Evolutionary conservation across 2,888 invertebrate genomes (phyloP).

Genomic region (Lepidocyrtoides sp.): DNA sequence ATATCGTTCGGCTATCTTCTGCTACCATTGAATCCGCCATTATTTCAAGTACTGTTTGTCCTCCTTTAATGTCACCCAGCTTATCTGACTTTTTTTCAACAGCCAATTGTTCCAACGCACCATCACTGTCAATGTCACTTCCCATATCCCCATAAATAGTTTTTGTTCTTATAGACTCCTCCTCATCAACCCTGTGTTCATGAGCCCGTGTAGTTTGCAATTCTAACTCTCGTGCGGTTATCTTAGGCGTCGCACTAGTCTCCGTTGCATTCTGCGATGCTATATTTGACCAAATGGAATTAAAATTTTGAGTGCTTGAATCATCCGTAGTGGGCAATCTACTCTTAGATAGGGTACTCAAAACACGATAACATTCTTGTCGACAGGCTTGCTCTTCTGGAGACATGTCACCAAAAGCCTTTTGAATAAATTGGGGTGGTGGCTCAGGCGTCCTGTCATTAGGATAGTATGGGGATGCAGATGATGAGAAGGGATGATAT

Average conservation of each 20-base stretch:
- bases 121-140: constrained; percentile 52
- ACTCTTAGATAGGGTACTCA: constrained; percentile 39
- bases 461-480: background rate
- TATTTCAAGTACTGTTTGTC: no score
- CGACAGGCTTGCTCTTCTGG: constrained; percentile 1
- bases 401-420: constrained; percentile 14
- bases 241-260: background rate
- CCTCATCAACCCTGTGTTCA: background rate
- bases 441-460: background rate
- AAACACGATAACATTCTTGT: constrained; percentile 41
- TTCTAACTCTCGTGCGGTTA: background rate
- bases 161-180: background rate
- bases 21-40: no score
- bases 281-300: constrained; percentile 68
- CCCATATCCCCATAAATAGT: constrained; percentile 60
- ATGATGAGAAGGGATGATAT: background rate
- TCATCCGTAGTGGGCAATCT: background rate
- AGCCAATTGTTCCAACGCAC: constrained; percentile 41
- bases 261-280: constrained; percentile 48
- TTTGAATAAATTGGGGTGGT: background rate
- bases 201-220: no score
- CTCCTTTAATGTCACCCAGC: no score
- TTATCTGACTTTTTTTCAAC: no score
- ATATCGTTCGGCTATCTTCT: no score
- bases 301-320: background rate